Evolutionary conservation across 2,113 vertebrate genomes (phyloP).

Genomic region (Pygoscelis antarcticus): DNA sequence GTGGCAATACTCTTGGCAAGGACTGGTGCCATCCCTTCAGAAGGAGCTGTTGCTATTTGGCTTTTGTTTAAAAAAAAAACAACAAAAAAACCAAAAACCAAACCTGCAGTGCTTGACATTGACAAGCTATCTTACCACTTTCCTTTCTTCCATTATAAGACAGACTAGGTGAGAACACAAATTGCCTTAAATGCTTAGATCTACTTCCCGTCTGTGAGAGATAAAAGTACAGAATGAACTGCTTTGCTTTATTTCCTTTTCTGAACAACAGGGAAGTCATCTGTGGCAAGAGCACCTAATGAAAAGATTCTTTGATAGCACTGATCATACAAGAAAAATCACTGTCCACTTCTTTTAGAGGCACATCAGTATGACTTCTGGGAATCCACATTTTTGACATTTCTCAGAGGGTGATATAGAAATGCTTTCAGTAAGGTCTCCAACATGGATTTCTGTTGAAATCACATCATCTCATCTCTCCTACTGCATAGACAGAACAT

Average conservation of each 20-base stretch:
- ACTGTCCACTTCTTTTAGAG: neutral
- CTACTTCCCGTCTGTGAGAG: constrained; percentile 7
- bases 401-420: neutral
- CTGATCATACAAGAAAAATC: neutral
- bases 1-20: neutral
- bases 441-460: neutral
- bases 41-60: neutral
- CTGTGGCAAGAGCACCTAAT: neutral
- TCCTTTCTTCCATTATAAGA: neutral
- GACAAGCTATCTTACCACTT: neutral
- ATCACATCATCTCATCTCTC: neutral
- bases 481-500: neutral
- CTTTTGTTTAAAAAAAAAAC: neutral
- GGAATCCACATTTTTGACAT: neutral
- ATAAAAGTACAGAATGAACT: constrained; percentile 9
- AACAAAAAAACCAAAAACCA: too few species aligned
- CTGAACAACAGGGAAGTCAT: neutral
- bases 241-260: constrained; percentile 29
- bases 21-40: neutral
- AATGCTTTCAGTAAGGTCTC: neutral
- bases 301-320: constrained; percentile 26
- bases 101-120: neutral
- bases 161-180: constrained; percentile 6
- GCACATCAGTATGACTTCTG: neutral
- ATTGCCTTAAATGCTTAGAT: constrained; percentile 21